A percentile compares a stretch with the other conserved stretches of the same genome.
These are phyloP conservation scores for Aphelocoma coerulescens DNA, from an alignment of 2,113 vertebrate genomes.

Conservation along the genomic window DNA sequence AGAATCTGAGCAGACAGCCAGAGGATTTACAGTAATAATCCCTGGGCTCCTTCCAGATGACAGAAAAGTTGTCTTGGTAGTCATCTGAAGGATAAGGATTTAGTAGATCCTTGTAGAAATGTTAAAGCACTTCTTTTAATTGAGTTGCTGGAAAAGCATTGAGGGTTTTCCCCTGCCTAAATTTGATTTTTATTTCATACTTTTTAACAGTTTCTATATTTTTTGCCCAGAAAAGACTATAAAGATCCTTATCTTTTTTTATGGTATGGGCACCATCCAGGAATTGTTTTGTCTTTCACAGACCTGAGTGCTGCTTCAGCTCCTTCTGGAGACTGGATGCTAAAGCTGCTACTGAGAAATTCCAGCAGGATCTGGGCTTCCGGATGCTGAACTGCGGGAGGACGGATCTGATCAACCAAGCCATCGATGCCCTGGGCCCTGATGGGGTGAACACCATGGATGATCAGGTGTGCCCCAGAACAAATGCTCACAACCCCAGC, in stretches of 20 bases:
- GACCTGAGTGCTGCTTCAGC: conserved; percentile 94
- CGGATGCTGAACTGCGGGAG: conserved; percentile 97
- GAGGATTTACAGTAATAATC: not conserved
- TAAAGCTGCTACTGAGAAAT: conserved; percentile 89
- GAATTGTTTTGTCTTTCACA: conserved; percentile 47
- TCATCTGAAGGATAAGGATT: not conserved
- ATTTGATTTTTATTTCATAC: not conserved
- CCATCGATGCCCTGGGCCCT: conserved; percentile 85
- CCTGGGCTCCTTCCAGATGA: not conserved
- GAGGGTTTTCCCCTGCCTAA: not conserved
- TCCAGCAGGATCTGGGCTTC: conserved; percentile 94
- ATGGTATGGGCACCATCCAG: not conserved
- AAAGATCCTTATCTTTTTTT: not conserved
- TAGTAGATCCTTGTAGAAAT: not conserved
- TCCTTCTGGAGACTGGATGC: conserved; percentile 94
- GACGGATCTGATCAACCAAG: conserved; percentile 93
- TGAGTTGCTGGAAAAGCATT: not conserved
- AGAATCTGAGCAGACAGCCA: not conserved
- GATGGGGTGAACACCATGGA: conserved; percentile 97
- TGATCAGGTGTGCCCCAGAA: conserved; percentile 82
- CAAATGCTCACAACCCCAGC: fast-evolving
- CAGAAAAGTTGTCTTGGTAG: not conserved
- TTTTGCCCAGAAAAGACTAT: not conserved
- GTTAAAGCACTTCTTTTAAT: not conserved
- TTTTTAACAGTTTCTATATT: fast-evolving